These are phyloP conservation scores for Syngnathus scovelli DNA, from an alignment of 2,113 vertebrate species.

Conservation along the genomic window DNA sequence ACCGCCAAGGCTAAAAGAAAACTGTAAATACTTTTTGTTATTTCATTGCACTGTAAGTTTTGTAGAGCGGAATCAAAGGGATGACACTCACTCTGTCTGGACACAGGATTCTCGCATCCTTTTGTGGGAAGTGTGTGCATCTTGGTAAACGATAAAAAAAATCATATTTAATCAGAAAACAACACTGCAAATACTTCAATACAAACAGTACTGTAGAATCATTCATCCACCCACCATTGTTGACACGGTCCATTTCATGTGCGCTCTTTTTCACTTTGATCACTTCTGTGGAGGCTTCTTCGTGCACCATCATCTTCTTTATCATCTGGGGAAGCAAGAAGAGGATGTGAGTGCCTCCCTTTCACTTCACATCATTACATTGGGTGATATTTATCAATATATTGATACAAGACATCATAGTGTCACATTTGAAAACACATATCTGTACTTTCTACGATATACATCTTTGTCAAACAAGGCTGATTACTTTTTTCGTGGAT, in stretches of 20 bases:
- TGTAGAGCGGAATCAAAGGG: background rate
- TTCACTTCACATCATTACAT: background rate
- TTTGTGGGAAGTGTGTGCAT: constrained; percentile 3
- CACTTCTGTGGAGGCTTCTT: constrained; percentile 22
- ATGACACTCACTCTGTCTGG: constrained; percentile 69
- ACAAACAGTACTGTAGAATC: background rate
- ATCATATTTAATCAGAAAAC: background rate
- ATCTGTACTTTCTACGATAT: too few species aligned
- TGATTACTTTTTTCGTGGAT: too few species aligned
- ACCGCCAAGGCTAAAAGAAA: too few species aligned
- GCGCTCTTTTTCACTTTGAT: constrained; percentile 10
- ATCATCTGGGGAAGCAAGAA: background rate
- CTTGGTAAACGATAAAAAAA: constrained; percentile 14
- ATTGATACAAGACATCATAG: too few species aligned
- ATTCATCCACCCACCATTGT: constrained; percentile 16
- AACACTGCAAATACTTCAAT: background rate
- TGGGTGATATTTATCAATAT: too few species aligned
- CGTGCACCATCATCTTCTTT: constrained; percentile 6
- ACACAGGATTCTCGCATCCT: constrained; percentile 41
- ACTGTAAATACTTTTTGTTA: too few species aligned
- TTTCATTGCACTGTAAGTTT: too few species aligned
- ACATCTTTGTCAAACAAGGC: too few species aligned
- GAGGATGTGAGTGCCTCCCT: background rate
- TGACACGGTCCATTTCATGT: constrained; percentile 19
- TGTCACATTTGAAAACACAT: too few species aligned